These are phyloP conservation scores for Siniperca chuatsi DNA, from an alignment of 2,113 vertebrate species.

Conservation along the genomic window DNA sequence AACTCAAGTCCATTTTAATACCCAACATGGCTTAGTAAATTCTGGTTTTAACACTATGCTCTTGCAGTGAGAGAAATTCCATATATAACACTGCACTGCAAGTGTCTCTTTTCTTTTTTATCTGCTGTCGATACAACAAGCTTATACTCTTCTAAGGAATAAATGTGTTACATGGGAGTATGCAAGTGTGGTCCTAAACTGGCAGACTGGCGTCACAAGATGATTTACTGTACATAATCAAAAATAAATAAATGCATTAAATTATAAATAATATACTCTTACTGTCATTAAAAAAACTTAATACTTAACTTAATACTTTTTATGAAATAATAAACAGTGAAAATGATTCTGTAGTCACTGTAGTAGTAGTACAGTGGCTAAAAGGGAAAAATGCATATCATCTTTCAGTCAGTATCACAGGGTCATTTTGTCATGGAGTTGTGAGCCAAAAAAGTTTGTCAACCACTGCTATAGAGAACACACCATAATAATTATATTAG, in stretches of 20 bases:
- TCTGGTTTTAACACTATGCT: slow-evolving; percentile 35
- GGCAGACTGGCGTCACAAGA: background rate
- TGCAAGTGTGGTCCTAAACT: background rate
- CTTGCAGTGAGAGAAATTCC: slow-evolving; percentile 20
- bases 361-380: background rate
- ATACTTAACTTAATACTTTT: background rate
- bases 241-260: background rate
- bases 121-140: background rate
- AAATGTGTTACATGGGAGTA: background rate
- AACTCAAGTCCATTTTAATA: slow-evolving; percentile 55
- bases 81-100: slow-evolving; percentile 27
- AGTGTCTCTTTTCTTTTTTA: background rate
- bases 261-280: background rate
- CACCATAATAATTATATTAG: slow-evolving; percentile 6
- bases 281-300: background rate
- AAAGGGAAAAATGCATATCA: slow-evolving; percentile 1
- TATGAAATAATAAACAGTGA: slow-evolving; percentile 3
- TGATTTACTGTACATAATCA: background rate
- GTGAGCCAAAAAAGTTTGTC: slow-evolving; percentile 22
- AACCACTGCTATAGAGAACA: slow-evolving; percentile 8
- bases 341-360: background rate
- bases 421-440: background rate
- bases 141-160: background rate
- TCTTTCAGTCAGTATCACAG: slow-evolving; percentile 1
- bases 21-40: slow-evolving; percentile 39